Evolutionary conservation across 2,797 vertebrate genomes (phyloP), one percentile per base, ranked within the genome.

Genomic region (Xenops minutus): DNA sequence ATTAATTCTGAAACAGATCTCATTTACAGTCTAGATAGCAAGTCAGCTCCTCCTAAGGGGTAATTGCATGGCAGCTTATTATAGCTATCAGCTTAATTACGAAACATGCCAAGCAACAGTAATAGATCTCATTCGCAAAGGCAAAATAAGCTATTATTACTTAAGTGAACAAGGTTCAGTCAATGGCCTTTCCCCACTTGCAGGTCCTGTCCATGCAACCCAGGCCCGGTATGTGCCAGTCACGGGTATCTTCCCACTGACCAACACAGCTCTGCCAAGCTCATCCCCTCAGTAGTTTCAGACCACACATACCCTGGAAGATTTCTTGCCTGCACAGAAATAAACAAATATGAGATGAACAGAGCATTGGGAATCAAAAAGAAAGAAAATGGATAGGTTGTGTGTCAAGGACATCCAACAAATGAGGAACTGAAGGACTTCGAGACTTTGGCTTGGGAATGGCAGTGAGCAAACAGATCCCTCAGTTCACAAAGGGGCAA

Each of bases 41-140:
- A 95, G 63, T 56, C 77, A 92, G 67, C 41, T 93, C 48, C 77
- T 93, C 86, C 88, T 92, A 63, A 63, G 80, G 76, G 55, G 92
- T 88, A 89, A 96, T 52, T 90, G 77, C 92, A 85, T 19, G 48
- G 48, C 83, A 94, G 86, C 71, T 95, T 92, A 93, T 85, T 93
- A 92, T 21, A 85, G 81, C 92, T 89, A 94, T 93, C 86, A 92
- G 67, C 71, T 95, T 95, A 96, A 94, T 95, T 91, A 96, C 0
- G 0, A 89, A 94, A 79, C 67, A 79, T 58, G 73, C 34, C 90
- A 85, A 94, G 71, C 48, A 94, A 62, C 37, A 85, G 74, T 52
- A 92, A 90, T 11, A 81, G 37, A 84, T 75, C 62, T 75, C 62
- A 88, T 23, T 64, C 80, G 67, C 79, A 92, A 72, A 84, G 93